Percentiles rank a stretch among this genome's conserved stretches.
Evolutionary conservation across 2,888 invertebrate genomes (phyloP).

Genomic region (Apodemia duryi): DNA sequence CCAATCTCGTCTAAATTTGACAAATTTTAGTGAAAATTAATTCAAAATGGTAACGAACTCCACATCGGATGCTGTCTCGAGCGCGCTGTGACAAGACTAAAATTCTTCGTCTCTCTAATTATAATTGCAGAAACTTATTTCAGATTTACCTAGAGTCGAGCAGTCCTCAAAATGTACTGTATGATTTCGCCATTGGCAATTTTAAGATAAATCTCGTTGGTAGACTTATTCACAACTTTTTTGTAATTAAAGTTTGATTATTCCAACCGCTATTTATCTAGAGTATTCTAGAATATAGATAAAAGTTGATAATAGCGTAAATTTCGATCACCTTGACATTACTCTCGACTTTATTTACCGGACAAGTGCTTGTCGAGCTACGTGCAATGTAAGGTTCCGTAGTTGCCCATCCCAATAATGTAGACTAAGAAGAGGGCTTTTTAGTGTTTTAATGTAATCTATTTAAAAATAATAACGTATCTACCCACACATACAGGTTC

Average conservation of each 20-base stretch:
- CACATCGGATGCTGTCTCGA: conserved; percentile 46
- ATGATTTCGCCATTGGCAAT: background rate
- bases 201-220: background rate
- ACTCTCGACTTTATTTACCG: background rate
- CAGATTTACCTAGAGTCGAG: conserved; percentile 10
- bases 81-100: conserved; percentile 49
- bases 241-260: background rate
- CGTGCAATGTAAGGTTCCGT: background rate
- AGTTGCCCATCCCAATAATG: too few species aligned
- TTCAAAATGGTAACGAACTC: conserved; percentile 59
- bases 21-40: conserved; percentile 61
- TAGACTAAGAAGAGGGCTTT: too few species aligned
- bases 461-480: too few species aligned
- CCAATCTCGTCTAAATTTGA: conserved; percentile 55
- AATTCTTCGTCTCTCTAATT: conserved; percentile 50
- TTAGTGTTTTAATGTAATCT: too few species aligned
- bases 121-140: conserved; percentile 38
- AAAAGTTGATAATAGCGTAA: background rate
- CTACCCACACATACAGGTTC: too few species aligned
- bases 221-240: background rate
- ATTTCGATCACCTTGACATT: background rate
- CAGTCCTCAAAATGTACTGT: conserved; percentile 3
- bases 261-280: background rate
- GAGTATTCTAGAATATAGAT: background rate
- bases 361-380: too few species aligned